These are phyloP conservation scores for Sardina pilchardus DNA, from an alignment of 2,113 vertebrate genomes.

Conservation along the genomic window DNA sequence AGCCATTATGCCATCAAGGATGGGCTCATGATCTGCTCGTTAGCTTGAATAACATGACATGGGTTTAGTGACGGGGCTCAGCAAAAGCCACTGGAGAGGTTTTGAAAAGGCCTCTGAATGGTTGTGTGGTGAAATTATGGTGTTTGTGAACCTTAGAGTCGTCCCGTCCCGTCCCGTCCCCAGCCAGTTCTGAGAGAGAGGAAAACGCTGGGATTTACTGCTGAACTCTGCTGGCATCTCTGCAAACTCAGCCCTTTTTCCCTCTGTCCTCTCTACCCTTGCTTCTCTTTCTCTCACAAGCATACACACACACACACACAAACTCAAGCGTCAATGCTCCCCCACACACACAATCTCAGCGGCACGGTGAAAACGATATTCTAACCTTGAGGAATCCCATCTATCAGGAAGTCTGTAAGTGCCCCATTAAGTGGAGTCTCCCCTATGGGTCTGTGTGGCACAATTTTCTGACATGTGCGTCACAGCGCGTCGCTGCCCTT, in stretches of 20 bases:
- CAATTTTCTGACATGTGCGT: background rate
- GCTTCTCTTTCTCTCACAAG: background rate
- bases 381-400: background rate
- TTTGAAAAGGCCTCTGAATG: background rate
- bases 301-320: conserved; percentile 1
- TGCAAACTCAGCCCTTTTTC: background rate
- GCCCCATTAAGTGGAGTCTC: background rate
- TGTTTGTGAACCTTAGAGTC: background rate
- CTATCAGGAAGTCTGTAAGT: background rate
- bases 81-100: background rate
- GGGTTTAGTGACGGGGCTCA: background rate
- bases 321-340: background rate
- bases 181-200: background rate
- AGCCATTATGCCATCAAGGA: background rate
- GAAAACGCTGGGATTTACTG: background rate
- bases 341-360: background rate
- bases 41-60: background rate
- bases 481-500: background rate
- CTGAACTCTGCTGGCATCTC: background rate
- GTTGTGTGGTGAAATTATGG: background rate
- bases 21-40: background rate
- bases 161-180: too few relatives aligned
- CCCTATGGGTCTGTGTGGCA: background rate
- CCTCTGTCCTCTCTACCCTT: background rate
- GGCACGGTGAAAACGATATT: background rate